These are phyloP conservation scores for Poeciliopsis gracilis DNA, from an alignment of 2,797 vertebrate genomes.

Conservation along the genomic window DNA sequence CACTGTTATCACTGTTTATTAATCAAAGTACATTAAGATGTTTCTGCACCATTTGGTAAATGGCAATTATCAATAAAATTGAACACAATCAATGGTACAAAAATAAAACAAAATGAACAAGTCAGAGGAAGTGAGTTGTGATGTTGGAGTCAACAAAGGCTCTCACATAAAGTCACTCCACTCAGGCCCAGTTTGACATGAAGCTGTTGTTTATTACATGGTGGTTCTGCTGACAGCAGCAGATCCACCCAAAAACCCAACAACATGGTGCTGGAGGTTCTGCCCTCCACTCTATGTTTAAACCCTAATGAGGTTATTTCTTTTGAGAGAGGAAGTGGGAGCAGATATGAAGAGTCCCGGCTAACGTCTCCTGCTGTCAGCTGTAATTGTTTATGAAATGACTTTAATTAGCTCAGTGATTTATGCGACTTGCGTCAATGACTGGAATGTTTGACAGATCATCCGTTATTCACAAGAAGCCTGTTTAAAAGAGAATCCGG, in stretches of 20 bases:
- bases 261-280: not conserved
- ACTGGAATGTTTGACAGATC: slow-evolving; percentile 30
- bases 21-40: no score
- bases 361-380: slow-evolving; percentile 34
- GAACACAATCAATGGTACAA: no score
- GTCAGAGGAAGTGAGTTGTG: no score
- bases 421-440: slow-evolving; percentile 27
- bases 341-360: slow-evolving; percentile 57
- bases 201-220: not conserved
- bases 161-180: not conserved
- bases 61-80: no score
- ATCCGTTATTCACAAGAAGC: slow-evolving; percentile 18
- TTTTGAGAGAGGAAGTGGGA: slow-evolving; percentile 55
- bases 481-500: not conserved
- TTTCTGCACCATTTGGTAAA: no score
- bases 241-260: not conserved
- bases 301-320: slow-evolving; percentile 40
- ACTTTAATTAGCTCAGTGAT: slow-evolving; percentile 53
- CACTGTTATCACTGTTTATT: no score
- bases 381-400: slow-evolving; percentile 54
- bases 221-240: not conserved
- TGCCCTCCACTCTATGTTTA: slow-evolving; percentile 14
- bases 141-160: not conserved
- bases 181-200: not conserved
- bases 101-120: no score